phyloP scores from a whole-genome alignment of 2,113 vertebrate species.

The Brachionichthys hirsutus region DNA sequence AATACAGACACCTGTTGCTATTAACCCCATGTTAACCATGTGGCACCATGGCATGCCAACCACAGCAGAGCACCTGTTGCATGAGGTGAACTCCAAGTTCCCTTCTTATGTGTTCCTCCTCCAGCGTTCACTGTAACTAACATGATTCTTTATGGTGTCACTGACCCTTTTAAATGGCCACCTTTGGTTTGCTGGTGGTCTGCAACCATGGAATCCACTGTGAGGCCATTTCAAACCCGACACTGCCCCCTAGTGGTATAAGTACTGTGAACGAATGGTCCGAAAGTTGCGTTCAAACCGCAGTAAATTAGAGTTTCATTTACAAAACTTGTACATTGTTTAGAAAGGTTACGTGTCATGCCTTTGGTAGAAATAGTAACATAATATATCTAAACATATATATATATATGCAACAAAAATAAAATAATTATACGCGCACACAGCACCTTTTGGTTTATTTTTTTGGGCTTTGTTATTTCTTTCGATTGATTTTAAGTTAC shows the following conservation, averaged over 20 bases:
- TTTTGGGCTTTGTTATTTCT: not conserved
- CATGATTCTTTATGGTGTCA: conserved; percentile 4
- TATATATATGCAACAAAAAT: too few species aligned
- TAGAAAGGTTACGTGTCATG: too few species aligned
- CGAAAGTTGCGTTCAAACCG: conserved; percentile 33
- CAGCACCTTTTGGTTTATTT: too few species aligned
- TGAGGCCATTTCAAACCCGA: not conserved
- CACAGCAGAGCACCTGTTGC: conserved; percentile 42
- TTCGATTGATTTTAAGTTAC: not conserved
- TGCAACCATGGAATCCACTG: not conserved
- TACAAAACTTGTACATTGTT: not conserved
- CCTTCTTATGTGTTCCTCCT: conserved; percentile 10
- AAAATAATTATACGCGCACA: too few species aligned
- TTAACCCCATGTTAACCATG: conserved; percentile 17
- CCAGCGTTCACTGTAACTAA: conserved; percentile 17
- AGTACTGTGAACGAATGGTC: too few species aligned
- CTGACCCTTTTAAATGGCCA: conserved; percentile 23
- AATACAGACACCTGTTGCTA: conserved; percentile 27
- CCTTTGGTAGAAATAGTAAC: not conserved
- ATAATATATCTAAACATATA: not conserved
- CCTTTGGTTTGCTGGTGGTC: conserved; percentile 20
- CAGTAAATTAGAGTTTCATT: not conserved
- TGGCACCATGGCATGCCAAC: conserved; percentile 29
- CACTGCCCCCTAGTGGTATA: conserved; percentile 32
- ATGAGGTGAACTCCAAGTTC: conserved; percentile 25